Evolutionary conservation across 2,888 invertebrate species (phyloP).

Genomic region (Argyresthia albistria): DNA sequence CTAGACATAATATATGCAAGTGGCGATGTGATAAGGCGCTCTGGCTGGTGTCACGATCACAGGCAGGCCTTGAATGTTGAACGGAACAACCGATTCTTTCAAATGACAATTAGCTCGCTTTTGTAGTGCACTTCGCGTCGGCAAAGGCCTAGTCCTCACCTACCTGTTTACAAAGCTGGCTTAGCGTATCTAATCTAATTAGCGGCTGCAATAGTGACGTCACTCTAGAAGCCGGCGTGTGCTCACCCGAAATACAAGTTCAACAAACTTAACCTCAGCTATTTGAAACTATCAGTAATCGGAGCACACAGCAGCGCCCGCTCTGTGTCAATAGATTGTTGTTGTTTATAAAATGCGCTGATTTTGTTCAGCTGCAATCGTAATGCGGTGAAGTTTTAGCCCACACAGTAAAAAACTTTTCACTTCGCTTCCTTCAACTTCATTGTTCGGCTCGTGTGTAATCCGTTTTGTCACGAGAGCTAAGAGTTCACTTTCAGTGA

Average conservation of each 20-base stretch:
- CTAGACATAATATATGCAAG: too few relatives aligned
- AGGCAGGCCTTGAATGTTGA: not conserved
- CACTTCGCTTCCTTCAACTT: not conserved
- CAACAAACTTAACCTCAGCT: slow-evolving; percentile 51
- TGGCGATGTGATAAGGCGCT: too few relatives aligned
- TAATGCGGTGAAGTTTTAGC: slow-evolving; percentile 1
- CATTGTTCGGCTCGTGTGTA: not conserved
- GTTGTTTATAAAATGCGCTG: slow-evolving; percentile 19
- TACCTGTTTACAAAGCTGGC: slow-evolving; percentile 34
- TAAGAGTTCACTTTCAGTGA: not conserved
- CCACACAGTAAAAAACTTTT: not conserved
- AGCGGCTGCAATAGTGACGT: slow-evolving; percentile 47
- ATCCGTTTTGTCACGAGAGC: not conserved
- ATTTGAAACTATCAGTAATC: slow-evolving; percentile 17
- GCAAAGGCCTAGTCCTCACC: slow-evolving; percentile 20
- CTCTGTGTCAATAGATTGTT: slow-evolving; percentile 4
- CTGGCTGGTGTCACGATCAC: too few relatives aligned
- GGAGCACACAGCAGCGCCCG: slow-evolving; percentile 10
- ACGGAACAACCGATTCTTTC: not conserved
- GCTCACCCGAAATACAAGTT: slow-evolving; percentile 48
- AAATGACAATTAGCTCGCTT: slow-evolving; percentile 11
- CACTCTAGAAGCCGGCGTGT: slow-evolving; percentile 44
- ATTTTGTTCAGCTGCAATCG: slow-evolving; percentile 4
- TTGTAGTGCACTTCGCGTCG: slow-evolving; percentile 27
- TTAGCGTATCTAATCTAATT: slow-evolving; percentile 60